Evolutionary conservation across 2,797 vertebrate species (phyloP).

Genomic region (Sebastes goodei): DNA sequence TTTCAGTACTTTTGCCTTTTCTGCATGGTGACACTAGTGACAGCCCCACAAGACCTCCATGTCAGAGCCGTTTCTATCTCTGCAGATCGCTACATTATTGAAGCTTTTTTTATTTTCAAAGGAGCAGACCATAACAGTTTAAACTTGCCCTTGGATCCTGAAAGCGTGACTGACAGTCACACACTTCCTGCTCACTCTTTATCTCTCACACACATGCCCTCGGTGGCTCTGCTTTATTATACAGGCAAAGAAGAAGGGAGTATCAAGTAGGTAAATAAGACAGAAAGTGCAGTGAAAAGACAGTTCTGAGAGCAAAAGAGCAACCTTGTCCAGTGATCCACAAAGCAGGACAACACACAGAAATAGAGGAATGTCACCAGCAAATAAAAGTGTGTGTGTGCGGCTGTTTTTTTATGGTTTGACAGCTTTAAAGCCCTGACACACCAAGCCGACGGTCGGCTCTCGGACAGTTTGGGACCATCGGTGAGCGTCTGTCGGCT

Average conservation of each 20-base stretch:
- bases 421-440: neutral
- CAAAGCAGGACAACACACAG: constrained; percentile 9
- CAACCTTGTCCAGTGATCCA: constrained; percentile 26
- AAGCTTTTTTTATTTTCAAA: constrained; percentile 20
- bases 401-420: neutral
- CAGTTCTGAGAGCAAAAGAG: constrained; percentile 7
- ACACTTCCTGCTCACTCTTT: constrained; percentile 6
- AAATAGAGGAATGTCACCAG: constrained; percentile 7
- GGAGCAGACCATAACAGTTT: constrained; percentile 25
- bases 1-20: constrained; percentile 19
- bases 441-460: too few species aligned
- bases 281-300: constrained; percentile 5
- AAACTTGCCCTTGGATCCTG: constrained; percentile 31
- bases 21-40: constrained; percentile 33
- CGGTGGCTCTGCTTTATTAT: neutral
- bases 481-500: too few species aligned
- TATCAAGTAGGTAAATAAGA: neutral
- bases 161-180: constrained; percentile 38
- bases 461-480: too few species aligned
- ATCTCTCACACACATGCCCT: constrained; percentile 8
- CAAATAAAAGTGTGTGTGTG: constrained; percentile 11
- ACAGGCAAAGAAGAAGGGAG: constrained; percentile 10
- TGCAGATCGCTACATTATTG: constrained; percentile 15
- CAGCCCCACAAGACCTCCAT: constrained; percentile 27
- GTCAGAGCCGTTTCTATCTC: constrained; percentile 35